phyloP scores from a whole-genome alignment of 1,140 invertebrate species.

The Ridgeia piscesae region DNA sequence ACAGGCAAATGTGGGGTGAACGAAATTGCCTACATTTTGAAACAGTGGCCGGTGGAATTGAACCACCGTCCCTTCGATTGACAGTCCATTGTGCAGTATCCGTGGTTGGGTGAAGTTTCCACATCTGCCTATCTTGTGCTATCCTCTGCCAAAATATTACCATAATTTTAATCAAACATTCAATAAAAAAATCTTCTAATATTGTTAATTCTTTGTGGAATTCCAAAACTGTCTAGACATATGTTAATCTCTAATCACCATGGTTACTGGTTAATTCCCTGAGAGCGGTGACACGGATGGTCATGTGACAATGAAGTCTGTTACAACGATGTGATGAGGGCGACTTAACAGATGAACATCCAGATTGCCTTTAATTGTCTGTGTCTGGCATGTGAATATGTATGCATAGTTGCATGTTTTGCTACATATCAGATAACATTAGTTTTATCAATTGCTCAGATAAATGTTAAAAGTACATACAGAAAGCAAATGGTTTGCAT shows the following conservation, averaged over 20 bases:
- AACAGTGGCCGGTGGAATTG: no score
- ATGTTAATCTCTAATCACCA: not conserved
- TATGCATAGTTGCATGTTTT: not conserved
- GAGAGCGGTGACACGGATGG: not conserved
- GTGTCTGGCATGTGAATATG: not conserved
- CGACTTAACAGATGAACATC: not conserved
- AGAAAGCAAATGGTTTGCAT: not conserved
- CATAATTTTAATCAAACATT: no score
- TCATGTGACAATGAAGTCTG: not conserved
- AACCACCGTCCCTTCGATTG: no score
- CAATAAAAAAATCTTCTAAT: no score
- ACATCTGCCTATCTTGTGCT: no score
- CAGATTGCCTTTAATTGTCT: not conserved
- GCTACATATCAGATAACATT: not conserved
- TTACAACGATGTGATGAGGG: not conserved
- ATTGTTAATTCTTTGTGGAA: not conserved
- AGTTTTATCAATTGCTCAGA: not conserved
- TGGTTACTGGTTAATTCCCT: not conserved
- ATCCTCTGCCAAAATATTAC: no score
- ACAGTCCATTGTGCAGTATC: no score
- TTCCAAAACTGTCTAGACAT: not conserved
- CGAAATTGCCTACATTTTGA: no score
- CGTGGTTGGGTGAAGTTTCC: no score
- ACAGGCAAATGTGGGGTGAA: no score
- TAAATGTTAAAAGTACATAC: not conserved